phyloP scores from a whole-genome alignment of 1,140 invertebrate genomes.

The Drosophila carrolli region DNA sequence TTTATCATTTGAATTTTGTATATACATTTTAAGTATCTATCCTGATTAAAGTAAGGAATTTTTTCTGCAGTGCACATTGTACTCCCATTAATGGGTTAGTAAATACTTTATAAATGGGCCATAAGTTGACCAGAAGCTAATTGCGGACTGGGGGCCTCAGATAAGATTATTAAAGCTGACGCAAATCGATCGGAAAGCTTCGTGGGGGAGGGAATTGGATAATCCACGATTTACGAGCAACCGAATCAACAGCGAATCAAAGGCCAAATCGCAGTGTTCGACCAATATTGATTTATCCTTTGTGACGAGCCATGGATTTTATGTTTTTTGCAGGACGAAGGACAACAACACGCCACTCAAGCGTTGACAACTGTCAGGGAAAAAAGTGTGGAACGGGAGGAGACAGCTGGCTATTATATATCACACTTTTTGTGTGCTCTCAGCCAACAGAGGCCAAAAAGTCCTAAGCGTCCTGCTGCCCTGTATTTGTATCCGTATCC shows the following conservation, averaged over 20 bases:
- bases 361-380: conserved; percentile 46
- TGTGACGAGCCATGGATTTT: conserved; percentile 32
- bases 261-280: conserved; percentile 24
- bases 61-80: background rate
- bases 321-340: conserved; percentile 18
- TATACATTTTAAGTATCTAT: no score
- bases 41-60: background rate
- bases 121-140: conserved; percentile 40
- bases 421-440: conserved; percentile 45
- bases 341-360: conserved; percentile 38
- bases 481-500: conserved; percentile 22
- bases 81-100: conserved; percentile 18
- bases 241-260: conserved; percentile 42
- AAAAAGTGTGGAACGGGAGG: conserved; percentile 16
- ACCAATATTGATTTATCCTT: conserved; percentile 52
- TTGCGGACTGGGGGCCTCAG: conserved; percentile 18
- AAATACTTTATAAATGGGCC: conserved; percentile 35
- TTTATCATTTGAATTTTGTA: no score
- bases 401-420: conserved; percentile 53
- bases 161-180: conserved; percentile 41
- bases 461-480: conserved; percentile 19
- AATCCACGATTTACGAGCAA: conserved; percentile 33
- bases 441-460: conserved; percentile 32
- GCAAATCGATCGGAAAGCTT: conserved; percentile 34
- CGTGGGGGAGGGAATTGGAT: conserved; percentile 20